A percentile compares a stretch with the other conserved stretches of the same genome.
Evolutionary conservation across 2,113 vertebrate species (phyloP).

Genomic region (Cinclus cinclus): DNA sequence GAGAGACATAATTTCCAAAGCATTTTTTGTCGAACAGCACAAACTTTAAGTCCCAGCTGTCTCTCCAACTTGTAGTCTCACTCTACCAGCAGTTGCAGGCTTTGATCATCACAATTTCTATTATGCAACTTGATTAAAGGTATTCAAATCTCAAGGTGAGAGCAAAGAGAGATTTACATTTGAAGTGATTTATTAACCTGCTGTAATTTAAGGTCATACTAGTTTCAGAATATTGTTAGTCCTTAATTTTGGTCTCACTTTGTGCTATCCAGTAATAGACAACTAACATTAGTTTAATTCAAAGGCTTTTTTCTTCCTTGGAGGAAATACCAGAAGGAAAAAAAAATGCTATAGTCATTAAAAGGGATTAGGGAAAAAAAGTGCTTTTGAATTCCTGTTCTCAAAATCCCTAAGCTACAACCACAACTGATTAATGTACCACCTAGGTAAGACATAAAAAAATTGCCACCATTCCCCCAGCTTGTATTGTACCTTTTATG

Average conservation of each 20-base stretch:
- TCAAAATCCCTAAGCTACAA: neutral
- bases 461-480: neutral
- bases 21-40: neutral
- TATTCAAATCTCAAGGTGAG: slow-evolving; percentile 42
- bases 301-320: slow-evolving; percentile 15
- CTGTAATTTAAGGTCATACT: slow-evolving; percentile 32
- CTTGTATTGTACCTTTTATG: neutral
- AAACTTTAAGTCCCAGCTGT: slow-evolving; percentile 25
- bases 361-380: neutral
- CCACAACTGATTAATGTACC: neutral
- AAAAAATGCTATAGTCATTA: neutral
- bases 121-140: slow-evolving; percentile 53
- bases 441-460: neutral
- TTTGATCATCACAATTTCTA: slow-evolving; percentile 35
- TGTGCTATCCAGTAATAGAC: neutral
- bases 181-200: slow-evolving; percentile 64
- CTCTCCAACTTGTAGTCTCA: slow-evolving; percentile 13
- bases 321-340: neutral
- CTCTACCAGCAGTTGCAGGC: neutral
- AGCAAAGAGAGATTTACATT: slow-evolving; percentile 40
- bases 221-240: slow-evolving; percentile 20
- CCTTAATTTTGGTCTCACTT: slow-evolving; percentile 11
- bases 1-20: slow-evolving; percentile 29
- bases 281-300: neutral
- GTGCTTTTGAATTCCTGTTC: neutral